A percentile compares a stretch with the other conserved stretches of the same genome.
Conservation (phyloP, 2,797 vertebrate genomes). For the Acanthiza pusilla region DNA sequence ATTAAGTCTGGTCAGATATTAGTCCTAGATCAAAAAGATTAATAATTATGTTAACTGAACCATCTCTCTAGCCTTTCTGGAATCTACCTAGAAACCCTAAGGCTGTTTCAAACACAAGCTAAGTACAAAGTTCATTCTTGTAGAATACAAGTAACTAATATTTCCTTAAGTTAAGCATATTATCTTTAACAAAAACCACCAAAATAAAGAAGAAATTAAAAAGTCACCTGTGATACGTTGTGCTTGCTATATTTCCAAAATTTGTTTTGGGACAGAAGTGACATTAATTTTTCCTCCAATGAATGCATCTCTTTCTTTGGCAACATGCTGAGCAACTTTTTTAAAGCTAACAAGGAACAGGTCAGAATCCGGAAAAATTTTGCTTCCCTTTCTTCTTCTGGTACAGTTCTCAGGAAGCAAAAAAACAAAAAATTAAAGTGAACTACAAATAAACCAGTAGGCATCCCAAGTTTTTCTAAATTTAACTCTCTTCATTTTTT, state of each 20-base stretch:
- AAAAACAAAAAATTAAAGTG: neutral
- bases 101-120: neutral
- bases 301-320: conserved; percentile 77
- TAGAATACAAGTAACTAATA: neutral
- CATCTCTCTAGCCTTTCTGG: neutral
- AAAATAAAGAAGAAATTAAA: neutral
- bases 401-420: conserved; percentile 80
- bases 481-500: neutral
- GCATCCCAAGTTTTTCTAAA: neutral
- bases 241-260: conserved; percentile 98
- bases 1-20: neutral
- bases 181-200: neutral
- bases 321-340: conserved; percentile 84
- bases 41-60: neutral
- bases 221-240: conserved; percentile 83
- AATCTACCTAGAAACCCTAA: neutral
- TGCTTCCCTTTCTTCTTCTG: conserved; percentile 89
- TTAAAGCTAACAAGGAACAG: conserved; percentile 90
- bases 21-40: neutral
- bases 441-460: neutral
- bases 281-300: conserved; percentile 78
- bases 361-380: conserved; percentile 92
- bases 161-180: neutral
- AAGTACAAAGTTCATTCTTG: neutral
- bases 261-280: conserved; percentile 83